Conservation (phyloP, 2,888 invertebrate species). For the Unio pictorum region DNA sequence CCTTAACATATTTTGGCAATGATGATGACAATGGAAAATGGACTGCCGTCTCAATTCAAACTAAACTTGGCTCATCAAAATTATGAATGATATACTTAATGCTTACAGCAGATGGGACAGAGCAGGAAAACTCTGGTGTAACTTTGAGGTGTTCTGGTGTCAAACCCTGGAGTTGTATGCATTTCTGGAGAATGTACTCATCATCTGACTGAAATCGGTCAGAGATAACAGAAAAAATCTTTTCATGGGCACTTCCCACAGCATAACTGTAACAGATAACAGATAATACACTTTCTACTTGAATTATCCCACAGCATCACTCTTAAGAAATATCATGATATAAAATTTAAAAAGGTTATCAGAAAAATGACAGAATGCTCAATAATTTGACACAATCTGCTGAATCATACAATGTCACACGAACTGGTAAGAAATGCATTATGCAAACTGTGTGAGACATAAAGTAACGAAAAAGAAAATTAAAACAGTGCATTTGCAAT, state of each 20-base stretch:
- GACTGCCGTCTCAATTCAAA: neutral
- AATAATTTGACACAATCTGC: no score
- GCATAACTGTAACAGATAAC: slow-evolving; percentile 61
- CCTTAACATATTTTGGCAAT: no score
- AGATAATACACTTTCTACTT: slow-evolving; percentile 54
- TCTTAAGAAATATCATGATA: slow-evolving; percentile 60
- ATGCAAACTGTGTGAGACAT: no score
- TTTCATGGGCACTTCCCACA: slow-evolving; percentile 58
- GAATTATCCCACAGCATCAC: slow-evolving; percentile 53
- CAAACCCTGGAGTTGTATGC: slow-evolving; percentile 46
- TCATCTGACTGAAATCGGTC: slow-evolving; percentile 53
- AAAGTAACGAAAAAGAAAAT: no score
- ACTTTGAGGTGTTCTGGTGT: slow-evolving; percentile 62
- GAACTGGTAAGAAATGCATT: no score
- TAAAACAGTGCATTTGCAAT: no score
- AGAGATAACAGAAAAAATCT: slow-evolving; percentile 62
- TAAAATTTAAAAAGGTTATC: slow-evolving; percentile 28
- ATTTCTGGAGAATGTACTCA: slow-evolving; percentile 45
- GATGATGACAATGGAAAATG: no score
- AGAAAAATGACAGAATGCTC: no score
- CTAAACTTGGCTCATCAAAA: neutral
- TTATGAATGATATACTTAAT: neutral
- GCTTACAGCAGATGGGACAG: slow-evolving; percentile 65
- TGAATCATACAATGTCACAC: no score
- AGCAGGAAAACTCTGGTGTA: slow-evolving; percentile 57